Percentiles rank a stretch among this genome's conserved stretches.
These are phyloP conservation scores for Grapholita molesta DNA, from an alignment of 1,140 invertebrate species.

Conservation along the genomic window DNA sequence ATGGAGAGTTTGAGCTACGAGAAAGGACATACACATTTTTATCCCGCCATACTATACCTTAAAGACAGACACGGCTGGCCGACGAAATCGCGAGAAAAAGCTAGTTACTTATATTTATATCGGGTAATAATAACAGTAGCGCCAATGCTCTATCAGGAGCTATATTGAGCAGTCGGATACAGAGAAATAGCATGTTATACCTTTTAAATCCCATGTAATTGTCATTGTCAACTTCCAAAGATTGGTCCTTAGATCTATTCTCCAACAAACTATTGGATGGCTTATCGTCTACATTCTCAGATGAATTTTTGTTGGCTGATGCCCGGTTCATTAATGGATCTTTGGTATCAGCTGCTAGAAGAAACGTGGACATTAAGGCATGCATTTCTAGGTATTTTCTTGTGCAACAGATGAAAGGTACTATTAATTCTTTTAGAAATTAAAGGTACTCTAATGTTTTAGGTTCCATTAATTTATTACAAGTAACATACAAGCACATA, in stretches of 20 bases:
- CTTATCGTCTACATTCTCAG: not conserved
- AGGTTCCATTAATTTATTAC: too few species aligned
- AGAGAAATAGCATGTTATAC: not conserved
- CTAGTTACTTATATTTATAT: too few species aligned
- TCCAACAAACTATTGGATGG: not conserved
- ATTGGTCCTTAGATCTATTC: not conserved
- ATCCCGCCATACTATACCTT: too few species aligned
- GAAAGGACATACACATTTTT: too few species aligned
- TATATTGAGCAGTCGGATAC: too few species aligned
- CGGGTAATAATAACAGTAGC: too few species aligned
- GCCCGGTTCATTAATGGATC: not conserved
- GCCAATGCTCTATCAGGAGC: too few species aligned
- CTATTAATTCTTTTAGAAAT: not conserved
- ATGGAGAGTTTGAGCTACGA: too few species aligned
- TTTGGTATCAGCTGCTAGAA: conserved; percentile 13
- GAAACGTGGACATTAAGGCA: not conserved
- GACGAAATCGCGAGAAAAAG: too few species aligned
- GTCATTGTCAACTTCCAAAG: conserved; percentile 11
- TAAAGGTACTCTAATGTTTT: not conserved
- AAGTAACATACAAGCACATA: too few species aligned
- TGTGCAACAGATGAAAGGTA: too few species aligned
- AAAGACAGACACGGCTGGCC: too few species aligned
- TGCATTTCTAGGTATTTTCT: not conserved
- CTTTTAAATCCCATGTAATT: conserved; percentile 34
- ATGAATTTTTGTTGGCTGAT: not conserved